Percentiles rank a stretch among this genome's conserved stretches.
Evolutionary conservation across 2,113 vertebrate genomes (phyloP).

Genomic region (Ellobius talpinus): DNA sequence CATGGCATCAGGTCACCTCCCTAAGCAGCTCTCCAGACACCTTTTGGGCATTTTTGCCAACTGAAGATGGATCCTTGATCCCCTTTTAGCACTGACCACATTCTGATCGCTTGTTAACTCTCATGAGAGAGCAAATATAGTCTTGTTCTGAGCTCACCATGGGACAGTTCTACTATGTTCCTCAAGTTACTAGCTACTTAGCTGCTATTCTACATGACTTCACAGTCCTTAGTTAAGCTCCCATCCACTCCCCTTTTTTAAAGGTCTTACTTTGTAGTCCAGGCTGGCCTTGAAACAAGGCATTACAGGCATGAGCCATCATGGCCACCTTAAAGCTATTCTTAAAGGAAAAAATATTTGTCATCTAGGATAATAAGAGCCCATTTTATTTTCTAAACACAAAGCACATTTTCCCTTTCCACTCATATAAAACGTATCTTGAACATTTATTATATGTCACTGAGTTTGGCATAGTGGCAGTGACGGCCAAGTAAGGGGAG

Average conservation of each 20-base stretch:
- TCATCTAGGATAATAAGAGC: slow-evolving; percentile 25
- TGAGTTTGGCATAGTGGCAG: not conserved
- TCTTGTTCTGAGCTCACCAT: not conserved
- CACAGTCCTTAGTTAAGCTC: not conserved
- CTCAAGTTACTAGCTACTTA: not conserved
- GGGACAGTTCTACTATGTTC: not conserved
- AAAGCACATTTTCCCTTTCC: not conserved
- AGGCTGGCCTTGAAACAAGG: not conserved
- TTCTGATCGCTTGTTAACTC: not conserved
- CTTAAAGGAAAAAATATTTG: slow-evolving; percentile 30
- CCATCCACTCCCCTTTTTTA: not conserved
- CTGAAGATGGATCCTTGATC: no score
- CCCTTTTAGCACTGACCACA: not conserved
- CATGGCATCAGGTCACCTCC: not conserved
- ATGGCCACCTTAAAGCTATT: not conserved
- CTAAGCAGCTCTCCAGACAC: not conserved
- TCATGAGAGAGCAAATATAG: not conserved
- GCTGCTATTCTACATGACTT: not conserved
- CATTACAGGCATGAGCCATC: not conserved
- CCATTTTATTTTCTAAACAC: slow-evolving; percentile 15
- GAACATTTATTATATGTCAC: not conserved
- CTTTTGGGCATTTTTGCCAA: not conserved
- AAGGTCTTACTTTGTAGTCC: not conserved
- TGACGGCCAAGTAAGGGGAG: not conserved
- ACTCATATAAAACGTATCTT: not conserved